Evolutionary conservation across 35 echinoderm and acorn worm species (phyloP), one percentile per base, ranked within the genome.

Genomic region (Anneissia japonica): DNA sequence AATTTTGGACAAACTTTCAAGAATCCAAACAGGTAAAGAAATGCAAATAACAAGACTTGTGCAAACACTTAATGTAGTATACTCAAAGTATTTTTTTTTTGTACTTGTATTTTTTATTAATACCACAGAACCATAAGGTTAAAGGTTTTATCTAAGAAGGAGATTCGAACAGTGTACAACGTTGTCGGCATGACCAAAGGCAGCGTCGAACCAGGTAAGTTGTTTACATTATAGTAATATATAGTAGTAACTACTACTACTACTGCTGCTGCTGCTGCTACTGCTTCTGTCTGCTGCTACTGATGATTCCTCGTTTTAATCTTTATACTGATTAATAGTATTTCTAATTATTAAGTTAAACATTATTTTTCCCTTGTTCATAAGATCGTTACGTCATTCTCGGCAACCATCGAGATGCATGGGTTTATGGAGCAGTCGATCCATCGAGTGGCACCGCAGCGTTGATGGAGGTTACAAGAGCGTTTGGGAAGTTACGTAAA

Each of bases 301-400:
- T n/a, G n/a, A n/a, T n/a, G n/a, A n/a, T n/a, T n/a, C n/a, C n/a
- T n/a, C n/a, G n/a, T n/a, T n/a, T n/a, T n/a, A n/a, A n/a, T n/a
- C n/a, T n/a, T n/a, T n/a, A n/a, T n/a, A n/a, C n/a, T n/a, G n/a
- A n/a, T n/a, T n/a, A n/a, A n/a, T n/a, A n/a, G n/a, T n/a, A n/a
- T n/a, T n/a, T n/a, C n/a, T n/a, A n/a, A n/a, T n/a, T n/a, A n/a
- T n/a, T n/a, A n/a, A n/a, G n/a, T n/a, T n/a, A n/a, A n/a, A n/a
- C n/a, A n/a, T n/a, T n/a, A n/a, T n/a, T n/a, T n/a, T n/a, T n/a
- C n/a, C n/a, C n/a, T n/a, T n/a, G 36, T 37, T 33, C 19, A 35
- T 11, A 38, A 93, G 91, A 93, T 86, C 87, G 91, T 45, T 93
- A 93, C 83, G 91, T 93, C 37, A 85, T 93, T 39, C 81, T 93